Base-by-base conservation (phyloP, 2,888 invertebrate species). In the Rhamnusium bicolor region DNA sequence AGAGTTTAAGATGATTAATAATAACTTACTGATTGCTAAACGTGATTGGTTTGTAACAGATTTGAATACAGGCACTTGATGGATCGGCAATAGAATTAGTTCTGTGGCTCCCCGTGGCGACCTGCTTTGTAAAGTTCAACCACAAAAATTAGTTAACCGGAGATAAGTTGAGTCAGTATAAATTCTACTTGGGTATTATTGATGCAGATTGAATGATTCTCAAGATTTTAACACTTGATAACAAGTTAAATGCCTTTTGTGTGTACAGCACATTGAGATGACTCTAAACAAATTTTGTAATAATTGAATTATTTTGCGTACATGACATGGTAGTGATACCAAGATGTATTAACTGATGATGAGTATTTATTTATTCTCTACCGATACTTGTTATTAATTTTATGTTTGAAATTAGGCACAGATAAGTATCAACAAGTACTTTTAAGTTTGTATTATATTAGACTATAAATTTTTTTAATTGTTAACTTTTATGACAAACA, bases 51-150 rank as follows among this genome's bases (percentile, higher is more conserved):
- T 79, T 79, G 76, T 80, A 74, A 74, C 75, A 78, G 83, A 84
- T 85, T 83, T 82, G 81, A 84, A 84, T 84, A 81, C 80, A 79
- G 83, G 83, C 83, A 83, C 79, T 82, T 85, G 85, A 86, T 85
- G 85, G 84, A 85, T 86, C 82, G 83, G 85, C 84, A 85, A 84
- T 85, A 84, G 84, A 86, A 86, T 85, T 84, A 84, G 84, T 84
- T 86, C 82, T 84, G 76, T 80, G 83, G 84, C 80, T 73, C 83
- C 86, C 86, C 79, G 83, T 80, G 71, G 86, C 69, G 85, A 81
- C 75, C 74, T 77, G 80, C 81, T 81, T 83, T 84, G 79, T 80
- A 78, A 77, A 77, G 79, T 76, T 78, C 82, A 78, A 81, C 82
- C 81, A 79, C 76, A 82, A 80, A 83, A 83, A 84, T 84, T 84